Conservation (phyloP, 2,888 invertebrate species). For the Fabriciana adippe region DNA sequence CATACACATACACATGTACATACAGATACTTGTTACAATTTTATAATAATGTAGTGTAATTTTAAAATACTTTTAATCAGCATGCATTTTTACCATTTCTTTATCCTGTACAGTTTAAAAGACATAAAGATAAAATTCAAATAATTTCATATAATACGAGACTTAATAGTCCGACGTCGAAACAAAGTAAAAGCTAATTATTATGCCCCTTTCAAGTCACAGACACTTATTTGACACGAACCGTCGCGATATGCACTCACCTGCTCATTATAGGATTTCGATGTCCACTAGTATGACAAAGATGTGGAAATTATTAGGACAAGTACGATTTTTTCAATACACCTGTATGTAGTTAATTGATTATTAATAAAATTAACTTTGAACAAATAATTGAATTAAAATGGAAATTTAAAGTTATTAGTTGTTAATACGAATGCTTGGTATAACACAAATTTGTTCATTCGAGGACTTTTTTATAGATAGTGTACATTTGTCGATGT, state of each 20-base stretch:
- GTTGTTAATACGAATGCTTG: too few species aligned
- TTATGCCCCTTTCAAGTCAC: slow-evolving; percentile 49
- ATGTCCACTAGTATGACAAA: slow-evolving; percentile 46
- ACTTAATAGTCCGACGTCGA: slow-evolving; percentile 36
- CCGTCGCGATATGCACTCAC: slow-evolving; percentile 60
- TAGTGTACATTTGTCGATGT: too few species aligned
- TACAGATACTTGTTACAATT: too few species aligned
- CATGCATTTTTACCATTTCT: too few species aligned
- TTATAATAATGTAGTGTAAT: too few species aligned
- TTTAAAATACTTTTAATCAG: too few species aligned
- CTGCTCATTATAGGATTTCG: slow-evolving; percentile 71
- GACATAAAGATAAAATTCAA: not conserved
- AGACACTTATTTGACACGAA: slow-evolving; percentile 68
- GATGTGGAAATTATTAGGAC: not conserved
- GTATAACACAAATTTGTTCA: too few species aligned
- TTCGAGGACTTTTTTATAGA: too few species aligned
- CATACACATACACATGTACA: too few species aligned
- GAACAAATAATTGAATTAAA: not conserved
- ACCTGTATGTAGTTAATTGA: not conserved
- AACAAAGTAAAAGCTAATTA: slow-evolving; percentile 63
- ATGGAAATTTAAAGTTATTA: not conserved
- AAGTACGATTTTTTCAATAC: slow-evolving; percentile 1
- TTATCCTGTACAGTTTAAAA: too few species aligned
- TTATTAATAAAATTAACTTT: slow-evolving; percentile 1
- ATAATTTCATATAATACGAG: not conserved